A percentile compares a stretch with the other conserved stretches of the same genome.
Evolutionary conservation across 2,888 invertebrate species (phyloP).

Genomic region (Eupithecia subfuscata): DNA sequence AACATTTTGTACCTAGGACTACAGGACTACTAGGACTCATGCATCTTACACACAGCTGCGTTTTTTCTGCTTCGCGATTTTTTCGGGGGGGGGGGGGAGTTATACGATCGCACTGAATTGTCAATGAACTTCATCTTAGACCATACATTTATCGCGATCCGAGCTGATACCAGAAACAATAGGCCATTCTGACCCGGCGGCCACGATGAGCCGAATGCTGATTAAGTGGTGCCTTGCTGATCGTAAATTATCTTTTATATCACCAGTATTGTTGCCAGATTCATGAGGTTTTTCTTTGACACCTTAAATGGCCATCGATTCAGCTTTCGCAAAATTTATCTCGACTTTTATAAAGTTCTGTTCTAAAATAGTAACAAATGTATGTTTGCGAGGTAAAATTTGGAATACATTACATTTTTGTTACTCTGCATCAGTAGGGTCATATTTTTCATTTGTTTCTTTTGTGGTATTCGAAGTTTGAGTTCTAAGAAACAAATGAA

Average conservation of each 20-base stretch:
- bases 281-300: slow-evolving; percentile 8
- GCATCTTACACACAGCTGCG: no score
- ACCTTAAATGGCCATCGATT: background rate
- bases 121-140: slow-evolving; percentile 1
- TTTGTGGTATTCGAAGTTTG: background rate
- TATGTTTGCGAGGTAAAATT: no score
- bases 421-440: background rate
- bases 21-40: no score
- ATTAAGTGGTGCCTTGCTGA: slow-evolving; percentile 70
- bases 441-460: background rate
- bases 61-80: no score
- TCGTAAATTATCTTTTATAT: slow-evolving; percentile 68
- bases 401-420: background rate
- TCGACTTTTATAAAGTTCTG: background rate
- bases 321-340: background rate
- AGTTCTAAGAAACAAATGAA: background rate
- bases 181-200: slow-evolving; percentile 65
- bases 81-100: no score
- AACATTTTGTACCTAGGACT: no score
- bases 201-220: slow-evolving; percentile 75
- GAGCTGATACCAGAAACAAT: slow-evolving; percentile 63
- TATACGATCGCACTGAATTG: background rate
- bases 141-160: slow-evolving; percentile 66
- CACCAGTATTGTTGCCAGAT: slow-evolving; percentile 10
- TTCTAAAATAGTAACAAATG: background rate